Conservation (phyloP, 2,888 invertebrate species). For the Nebria brevicollis region DNA sequence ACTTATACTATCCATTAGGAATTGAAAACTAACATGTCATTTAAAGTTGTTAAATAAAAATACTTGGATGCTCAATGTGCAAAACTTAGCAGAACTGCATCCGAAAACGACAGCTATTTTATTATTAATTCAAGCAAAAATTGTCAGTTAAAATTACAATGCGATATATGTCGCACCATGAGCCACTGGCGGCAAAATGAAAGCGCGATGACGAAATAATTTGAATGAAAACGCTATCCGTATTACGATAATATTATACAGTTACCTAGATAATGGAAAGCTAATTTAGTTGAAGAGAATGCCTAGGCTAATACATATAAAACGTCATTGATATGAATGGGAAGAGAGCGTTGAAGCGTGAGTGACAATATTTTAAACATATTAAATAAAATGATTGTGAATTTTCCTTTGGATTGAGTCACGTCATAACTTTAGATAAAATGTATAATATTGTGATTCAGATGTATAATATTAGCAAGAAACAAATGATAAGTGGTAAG, state of each 20-base stretch:
- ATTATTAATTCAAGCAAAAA: background rate
- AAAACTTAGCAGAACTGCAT: background rate
- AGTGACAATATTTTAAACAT: constrained; percentile 47
- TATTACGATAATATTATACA: background rate
- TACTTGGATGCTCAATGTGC: background rate
- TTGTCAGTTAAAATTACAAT: background rate
- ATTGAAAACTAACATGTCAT: too few species aligned
- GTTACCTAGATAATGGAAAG: constrained; percentile 37
- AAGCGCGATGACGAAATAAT: background rate
- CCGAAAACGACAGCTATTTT: background rate
- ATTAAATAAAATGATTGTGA: constrained; percentile 23
- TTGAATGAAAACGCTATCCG: background rate
- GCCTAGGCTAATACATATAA: constrained; percentile 38
- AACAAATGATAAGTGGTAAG: constrained; percentile 23
- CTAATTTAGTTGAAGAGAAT: constrained; percentile 42
- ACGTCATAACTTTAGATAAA: constrained; percentile 10
- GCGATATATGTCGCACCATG: background rate
- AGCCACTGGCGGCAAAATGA: background rate
- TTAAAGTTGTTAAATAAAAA: too few species aligned
- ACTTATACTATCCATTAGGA: too few species aligned
- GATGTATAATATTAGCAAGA: constrained; percentile 32
- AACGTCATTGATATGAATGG: constrained; percentile 28
- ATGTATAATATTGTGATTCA: constrained; percentile 37
- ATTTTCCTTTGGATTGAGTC: constrained; percentile 10
- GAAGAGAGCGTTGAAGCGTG: constrained; percentile 31